phyloP scores from a whole-genome alignment of 2,888 invertebrate genomes.

The Callimorpha dominula region DNA sequence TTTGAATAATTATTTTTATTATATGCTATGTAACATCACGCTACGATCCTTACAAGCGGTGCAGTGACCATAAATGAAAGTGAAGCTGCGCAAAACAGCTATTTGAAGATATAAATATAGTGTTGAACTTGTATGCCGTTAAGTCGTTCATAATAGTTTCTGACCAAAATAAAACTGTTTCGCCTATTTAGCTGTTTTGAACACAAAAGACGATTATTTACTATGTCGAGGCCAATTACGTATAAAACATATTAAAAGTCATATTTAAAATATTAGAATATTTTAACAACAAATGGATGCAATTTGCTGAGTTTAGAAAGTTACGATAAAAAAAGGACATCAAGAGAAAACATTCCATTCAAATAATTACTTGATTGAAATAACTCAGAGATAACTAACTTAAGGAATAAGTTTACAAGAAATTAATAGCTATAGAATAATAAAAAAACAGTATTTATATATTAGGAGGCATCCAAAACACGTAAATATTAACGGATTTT shows the following conservation, averaged over 20 bases:
- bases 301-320: background rate
- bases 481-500: background rate
- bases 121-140: constrained; percentile 15
- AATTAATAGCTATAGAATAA: background rate
- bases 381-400: background rate
- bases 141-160: constrained; percentile 32
- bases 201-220: constrained; percentile 45
- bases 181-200: constrained; percentile 26
- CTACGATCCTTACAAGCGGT: no score
- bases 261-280: constrained; percentile 26
- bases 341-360: background rate
- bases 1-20: no score
- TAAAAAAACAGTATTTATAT: background rate
- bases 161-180: constrained; percentile 38
- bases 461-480: background rate
- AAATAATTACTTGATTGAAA: background rate
- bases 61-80: no score
- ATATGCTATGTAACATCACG: no score
- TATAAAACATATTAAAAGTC: constrained; percentile 27
- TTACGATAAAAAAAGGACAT: no score
- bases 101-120: constrained; percentile 23
- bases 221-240: constrained; percentile 52
- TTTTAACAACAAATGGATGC: constrained; percentile 26
- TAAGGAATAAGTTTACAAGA: background rate
- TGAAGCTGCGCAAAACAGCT: no score